Conservation (phyloP, 2,888 invertebrate species). For the Himalopsyche tibetana region DNA sequence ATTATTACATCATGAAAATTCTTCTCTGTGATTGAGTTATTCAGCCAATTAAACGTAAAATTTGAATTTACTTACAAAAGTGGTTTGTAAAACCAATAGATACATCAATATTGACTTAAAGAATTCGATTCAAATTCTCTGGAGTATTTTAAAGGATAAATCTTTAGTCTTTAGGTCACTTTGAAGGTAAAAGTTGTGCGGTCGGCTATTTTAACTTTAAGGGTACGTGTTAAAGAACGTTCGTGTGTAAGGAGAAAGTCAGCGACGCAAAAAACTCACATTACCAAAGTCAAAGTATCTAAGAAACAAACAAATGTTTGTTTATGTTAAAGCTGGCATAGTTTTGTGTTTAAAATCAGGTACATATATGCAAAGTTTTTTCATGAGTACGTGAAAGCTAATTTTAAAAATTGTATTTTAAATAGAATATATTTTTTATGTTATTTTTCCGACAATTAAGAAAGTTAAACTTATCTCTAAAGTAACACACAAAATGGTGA, state of each 20-base stretch:
- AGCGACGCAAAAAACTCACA: background rate
- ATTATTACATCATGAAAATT: background rate
- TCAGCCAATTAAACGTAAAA: background rate
- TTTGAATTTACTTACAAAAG: background rate
- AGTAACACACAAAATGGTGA: too few species aligned
- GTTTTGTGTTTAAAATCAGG: too few species aligned
- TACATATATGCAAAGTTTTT: too few species aligned
- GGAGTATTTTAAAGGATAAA: background rate
- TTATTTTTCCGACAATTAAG: too few species aligned
- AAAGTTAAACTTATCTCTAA: too few species aligned
- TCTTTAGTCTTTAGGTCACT: background rate
- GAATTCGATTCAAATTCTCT: background rate
- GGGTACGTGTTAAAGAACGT: background rate
- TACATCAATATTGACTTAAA: background rate
- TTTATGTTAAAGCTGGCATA: background rate
- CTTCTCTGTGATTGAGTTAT: background rate
- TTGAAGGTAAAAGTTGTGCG: background rate
- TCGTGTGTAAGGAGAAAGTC: background rate
- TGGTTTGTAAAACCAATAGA: background rate
- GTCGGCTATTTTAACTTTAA: conserved; percentile 1
- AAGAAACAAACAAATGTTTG: background rate
- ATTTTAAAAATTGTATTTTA: too few species aligned
- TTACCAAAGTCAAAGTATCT: background rate
- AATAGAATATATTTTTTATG: too few species aligned
- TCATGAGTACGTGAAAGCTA: too few species aligned